These are phyloP conservation scores for Cromileptes altivelis DNA, from an alignment of 2,113 vertebrate genomes.

Conservation along the genomic window DNA sequence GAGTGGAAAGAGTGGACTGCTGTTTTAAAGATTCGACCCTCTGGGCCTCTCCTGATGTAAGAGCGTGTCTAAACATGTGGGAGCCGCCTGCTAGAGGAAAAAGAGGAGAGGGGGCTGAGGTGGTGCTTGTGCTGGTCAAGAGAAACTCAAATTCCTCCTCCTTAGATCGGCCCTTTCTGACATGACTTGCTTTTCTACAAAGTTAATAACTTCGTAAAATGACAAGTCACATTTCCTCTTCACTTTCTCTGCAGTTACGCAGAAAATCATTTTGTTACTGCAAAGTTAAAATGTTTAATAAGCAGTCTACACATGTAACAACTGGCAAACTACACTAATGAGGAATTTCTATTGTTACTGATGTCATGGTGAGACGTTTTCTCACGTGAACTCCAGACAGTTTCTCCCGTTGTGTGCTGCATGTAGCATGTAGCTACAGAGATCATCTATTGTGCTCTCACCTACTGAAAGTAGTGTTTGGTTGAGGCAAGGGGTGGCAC, in stretches of 20 bases:
- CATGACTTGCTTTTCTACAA: not conserved
- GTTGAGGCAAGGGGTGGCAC: no score
- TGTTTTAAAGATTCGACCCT: constrained; percentile 59
- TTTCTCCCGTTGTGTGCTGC: no score
- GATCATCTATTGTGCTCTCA: no score
- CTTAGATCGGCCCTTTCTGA: constrained; percentile 20
- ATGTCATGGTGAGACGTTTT: not conserved
- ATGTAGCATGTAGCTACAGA: no score
- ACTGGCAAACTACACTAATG: not conserved
- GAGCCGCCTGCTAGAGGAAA: constrained; percentile 57
- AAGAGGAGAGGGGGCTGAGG: constrained; percentile 50
- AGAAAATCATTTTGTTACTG: not conserved
- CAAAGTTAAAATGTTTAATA: constrained; percentile 1
- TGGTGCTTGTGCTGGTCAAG: constrained; percentile 52
- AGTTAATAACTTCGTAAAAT: not conserved
- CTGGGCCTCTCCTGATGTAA: constrained; percentile 72
- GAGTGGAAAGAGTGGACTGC: constrained; percentile 52
- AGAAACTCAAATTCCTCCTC: constrained; percentile 35
- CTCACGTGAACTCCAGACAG: no score
- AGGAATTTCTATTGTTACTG: not conserved
- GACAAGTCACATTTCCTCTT: not conserved
- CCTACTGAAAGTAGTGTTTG: no score
- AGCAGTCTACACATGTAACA: not conserved
- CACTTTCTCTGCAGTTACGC: not conserved
- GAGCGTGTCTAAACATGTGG: constrained; percentile 76